Base-by-base conservation (phyloP, 2,113 vertebrate genomes). In the Notothenia coriiceps region DNA sequence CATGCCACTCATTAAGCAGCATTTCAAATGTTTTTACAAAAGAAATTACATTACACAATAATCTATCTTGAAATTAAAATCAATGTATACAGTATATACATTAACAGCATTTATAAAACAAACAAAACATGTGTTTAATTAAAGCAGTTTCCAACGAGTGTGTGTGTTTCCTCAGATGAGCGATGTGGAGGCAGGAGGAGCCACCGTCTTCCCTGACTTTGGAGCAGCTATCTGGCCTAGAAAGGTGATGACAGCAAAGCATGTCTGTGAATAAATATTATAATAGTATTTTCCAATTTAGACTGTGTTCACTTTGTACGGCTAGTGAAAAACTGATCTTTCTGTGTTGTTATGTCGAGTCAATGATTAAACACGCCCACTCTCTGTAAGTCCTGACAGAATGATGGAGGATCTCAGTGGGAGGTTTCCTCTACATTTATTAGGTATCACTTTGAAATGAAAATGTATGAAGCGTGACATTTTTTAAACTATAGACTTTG, bases 161-260 rank as follows among this genome's bases (percentile, higher is more conserved):
- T 77, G 46, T 67, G 60, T 12, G 57, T 14, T 77, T 80, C 49
- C 22, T 56, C 91, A 99, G 98, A 99, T 99, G 98, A 99, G 95
- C 50, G 98, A 99, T 61, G 98, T 99, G 2, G 95, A 97, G 93
- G 97, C 98, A 46, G 98, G 98, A 74, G 98, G 98, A 60, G 97
- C 98, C 14, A 99, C 98, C 0, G 98, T 99, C 63, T 99, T 99
- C 80, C 98, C 98, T 56, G 98, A 99, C 79, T 96, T 99, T 87
- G 98, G 98, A 69, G 98, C 98, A 84, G 95, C 95, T 35, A 96
- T 99, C 90, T 93, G 94, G 94, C 98, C 98, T 2, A 95, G 94
- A 90, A 99, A 99, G 97, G 98, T 99, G 91, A 91, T 3, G 6
- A 65, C 17, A 40, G 10, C 14, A 25, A 2, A 2, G 2, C 50